phyloP scores from a whole-genome alignment of 92 coral and sea anemone genomes.

The Palythoa heliodiscus region DNA sequence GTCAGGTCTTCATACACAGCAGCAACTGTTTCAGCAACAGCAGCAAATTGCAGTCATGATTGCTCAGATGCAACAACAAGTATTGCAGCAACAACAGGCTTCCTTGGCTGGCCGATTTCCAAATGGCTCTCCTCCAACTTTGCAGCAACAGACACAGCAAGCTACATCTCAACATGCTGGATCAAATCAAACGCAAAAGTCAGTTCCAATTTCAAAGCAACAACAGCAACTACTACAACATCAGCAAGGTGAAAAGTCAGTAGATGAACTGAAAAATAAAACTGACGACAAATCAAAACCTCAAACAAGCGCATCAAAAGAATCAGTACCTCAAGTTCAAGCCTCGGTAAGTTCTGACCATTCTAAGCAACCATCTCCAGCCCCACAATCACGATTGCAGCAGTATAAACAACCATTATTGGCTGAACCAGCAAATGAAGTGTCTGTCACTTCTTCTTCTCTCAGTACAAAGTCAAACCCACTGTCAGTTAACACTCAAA shows the following conservation, averaged over 20 bases:
- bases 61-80: slow-evolving; percentile 92
- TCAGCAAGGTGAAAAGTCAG: slow-evolving; percentile 58
- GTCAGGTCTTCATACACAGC: slow-evolving; percentile 67
- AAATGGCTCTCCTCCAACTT: slow-evolving; percentile 60
- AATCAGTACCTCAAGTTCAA: slow-evolving; percentile 14
- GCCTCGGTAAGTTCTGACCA: slow-evolving; percentile 65
- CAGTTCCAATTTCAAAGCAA: slow-evolving; percentile 42
- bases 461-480: slow-evolving; percentile 47
- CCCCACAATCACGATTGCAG: slow-evolving; percentile 89
- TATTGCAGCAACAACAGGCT: slow-evolving; percentile 78
- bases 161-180: slow-evolving; percentile 51
- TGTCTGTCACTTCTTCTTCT: slow-evolving; percentile 12
- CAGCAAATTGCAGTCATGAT: slow-evolving; percentile 94
- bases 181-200: slow-evolving; percentile 53
- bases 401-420: slow-evolving; percentile 94
- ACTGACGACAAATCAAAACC: slow-evolving; percentile 51
- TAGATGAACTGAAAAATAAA: slow-evolving; percentile 54
- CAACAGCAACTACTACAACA: slow-evolving; percentile 61
- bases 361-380: slow-evolving; percentile 83
- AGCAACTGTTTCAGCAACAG: slow-evolving; percentile 89
- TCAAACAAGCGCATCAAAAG: slow-evolving; percentile 53
- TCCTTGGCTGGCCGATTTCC: slow-evolving; percentile 62
- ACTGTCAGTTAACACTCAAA: slow-evolving; percentile 51
- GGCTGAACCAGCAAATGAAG: slow-evolving; percentile 67
- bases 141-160: slow-evolving; percentile 62